Conservation (phyloP, 2,113 vertebrate genomes). For the Piprites chloris region DNA sequence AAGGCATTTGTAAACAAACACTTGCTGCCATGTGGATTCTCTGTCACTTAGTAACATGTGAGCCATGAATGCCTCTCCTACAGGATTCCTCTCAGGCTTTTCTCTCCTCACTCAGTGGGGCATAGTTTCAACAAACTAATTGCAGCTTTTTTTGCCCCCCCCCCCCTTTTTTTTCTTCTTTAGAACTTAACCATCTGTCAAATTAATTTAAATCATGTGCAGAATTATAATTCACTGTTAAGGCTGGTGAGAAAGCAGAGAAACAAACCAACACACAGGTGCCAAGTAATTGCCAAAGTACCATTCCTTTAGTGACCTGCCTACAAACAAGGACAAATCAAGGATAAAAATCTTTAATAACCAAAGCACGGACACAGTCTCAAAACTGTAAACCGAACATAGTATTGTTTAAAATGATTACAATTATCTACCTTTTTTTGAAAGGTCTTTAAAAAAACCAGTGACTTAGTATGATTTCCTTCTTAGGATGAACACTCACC, state of each 20-base stretch:
- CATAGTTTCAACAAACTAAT: background rate
- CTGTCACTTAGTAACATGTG: background rate
- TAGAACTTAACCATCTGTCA: background rate
- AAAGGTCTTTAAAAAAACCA: background rate
- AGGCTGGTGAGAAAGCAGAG: background rate
- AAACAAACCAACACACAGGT: background rate
- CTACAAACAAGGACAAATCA: background rate
- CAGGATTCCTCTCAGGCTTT: background rate
- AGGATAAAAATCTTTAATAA: background rate
- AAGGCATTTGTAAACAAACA: background rate
- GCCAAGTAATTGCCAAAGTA: background rate
- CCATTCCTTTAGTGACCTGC: background rate
- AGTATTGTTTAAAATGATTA: background rate
- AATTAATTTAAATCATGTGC: background rate
- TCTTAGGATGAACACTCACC: background rate
- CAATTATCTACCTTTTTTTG: background rate
- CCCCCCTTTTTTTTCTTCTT: background rate
- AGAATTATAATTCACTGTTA: background rate
- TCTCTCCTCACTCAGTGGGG: background rate
- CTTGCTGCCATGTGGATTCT: background rate
- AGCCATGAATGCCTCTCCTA: background rate
- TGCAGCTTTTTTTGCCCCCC: background rate
- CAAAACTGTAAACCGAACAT: background rate
- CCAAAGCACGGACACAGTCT: background rate
- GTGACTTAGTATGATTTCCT: background rate